Evolutionary conservation across 2,888 invertebrate genomes (phyloP).

Genomic region (Tetranychus piercei): DNA sequence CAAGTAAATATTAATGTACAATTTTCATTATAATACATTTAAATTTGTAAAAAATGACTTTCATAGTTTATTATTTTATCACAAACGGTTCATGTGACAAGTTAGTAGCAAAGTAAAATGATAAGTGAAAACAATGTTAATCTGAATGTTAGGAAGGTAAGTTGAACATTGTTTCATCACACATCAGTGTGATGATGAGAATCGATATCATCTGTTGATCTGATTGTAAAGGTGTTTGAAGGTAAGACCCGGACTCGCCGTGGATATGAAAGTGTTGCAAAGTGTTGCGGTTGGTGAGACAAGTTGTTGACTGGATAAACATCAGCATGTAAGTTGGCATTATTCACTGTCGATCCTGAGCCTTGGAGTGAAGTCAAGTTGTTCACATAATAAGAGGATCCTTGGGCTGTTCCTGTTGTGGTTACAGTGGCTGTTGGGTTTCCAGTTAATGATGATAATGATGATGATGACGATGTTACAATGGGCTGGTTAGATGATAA

Average conservation of each 20-base stretch:
- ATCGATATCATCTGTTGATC: constrained; percentile 18
- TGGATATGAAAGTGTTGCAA: constrained; percentile 19
- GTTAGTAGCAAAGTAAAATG: no score
- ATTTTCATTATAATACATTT: no score
- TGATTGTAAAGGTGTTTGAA: constrained; percentile 8
- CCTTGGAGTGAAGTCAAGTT: no score
- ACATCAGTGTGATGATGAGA: constrained; percentile 19
- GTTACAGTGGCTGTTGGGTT: neutral
- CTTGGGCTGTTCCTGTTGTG: neutral
- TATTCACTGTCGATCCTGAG: no score
- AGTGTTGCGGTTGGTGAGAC: neutral
- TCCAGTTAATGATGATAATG: neutral
- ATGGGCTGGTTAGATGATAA: neutral
- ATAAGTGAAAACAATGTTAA: no score
- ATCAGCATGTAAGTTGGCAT: no score
- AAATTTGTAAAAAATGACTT: no score
- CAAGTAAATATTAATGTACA: no score
- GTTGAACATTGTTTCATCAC: neutral
- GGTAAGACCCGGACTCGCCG: constrained; percentile 20
- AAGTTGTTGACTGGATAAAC: no score
- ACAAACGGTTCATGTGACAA: no score
- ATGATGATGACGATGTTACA: neutral
- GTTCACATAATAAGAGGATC: neutral
- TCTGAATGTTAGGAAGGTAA: neutral
- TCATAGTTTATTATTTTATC: no score